Conservation (phyloP, 2,888 invertebrate genomes). For the Hirtodrosophila confusa region DNA sequence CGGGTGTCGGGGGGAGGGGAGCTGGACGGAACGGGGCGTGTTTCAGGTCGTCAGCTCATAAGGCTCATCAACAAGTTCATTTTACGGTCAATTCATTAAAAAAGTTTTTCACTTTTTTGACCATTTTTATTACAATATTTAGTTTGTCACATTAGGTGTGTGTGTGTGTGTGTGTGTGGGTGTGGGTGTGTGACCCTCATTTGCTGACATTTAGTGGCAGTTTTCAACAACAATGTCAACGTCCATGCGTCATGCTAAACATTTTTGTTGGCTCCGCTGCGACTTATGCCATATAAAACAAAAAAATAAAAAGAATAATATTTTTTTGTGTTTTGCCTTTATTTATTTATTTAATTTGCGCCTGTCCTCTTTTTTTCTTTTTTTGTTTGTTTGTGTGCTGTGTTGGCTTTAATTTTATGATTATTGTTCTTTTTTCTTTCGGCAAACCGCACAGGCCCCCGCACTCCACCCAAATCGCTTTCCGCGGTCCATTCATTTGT, state of each 20-base stretch:
- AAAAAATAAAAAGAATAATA: not conserved
- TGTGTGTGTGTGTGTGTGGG: slow-evolving; percentile 23
- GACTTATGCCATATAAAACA: too few species aligned
- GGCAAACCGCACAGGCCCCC: not conserved
- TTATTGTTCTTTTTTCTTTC: slow-evolving; percentile 59
- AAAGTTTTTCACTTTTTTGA: slow-evolving; percentile 56
- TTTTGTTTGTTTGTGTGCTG: slow-evolving; percentile 45
- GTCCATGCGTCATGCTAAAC: slow-evolving; percentile 71
- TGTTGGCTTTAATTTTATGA: slow-evolving; percentile 74
- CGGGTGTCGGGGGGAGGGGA: not conserved
- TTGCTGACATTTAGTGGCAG: slow-evolving; percentile 77
- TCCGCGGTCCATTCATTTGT: slow-evolving; percentile 26
- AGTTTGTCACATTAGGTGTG: slow-evolving; percentile 54
- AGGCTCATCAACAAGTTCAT: slow-evolving; percentile 79
- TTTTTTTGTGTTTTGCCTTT: slow-evolving; percentile 25
- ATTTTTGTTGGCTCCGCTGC: slow-evolving; percentile 22
- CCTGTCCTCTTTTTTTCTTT: slow-evolving; percentile 47
- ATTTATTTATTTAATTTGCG: slow-evolving; percentile 72
- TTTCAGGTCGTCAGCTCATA: slow-evolving; percentile 60
- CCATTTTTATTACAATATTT: slow-evolving; percentile 73
- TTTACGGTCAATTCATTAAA: slow-evolving; percentile 77
- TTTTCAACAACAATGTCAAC: slow-evolving; percentile 74
- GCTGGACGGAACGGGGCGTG: slow-evolving; percentile 7
- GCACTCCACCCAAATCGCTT: slow-evolving; percentile 22
- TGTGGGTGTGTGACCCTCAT: slow-evolving; percentile 64